Evolutionary conservation across 2,888 invertebrate genomes (phyloP).

Genomic region (Habroteleia sp.): DNA sequence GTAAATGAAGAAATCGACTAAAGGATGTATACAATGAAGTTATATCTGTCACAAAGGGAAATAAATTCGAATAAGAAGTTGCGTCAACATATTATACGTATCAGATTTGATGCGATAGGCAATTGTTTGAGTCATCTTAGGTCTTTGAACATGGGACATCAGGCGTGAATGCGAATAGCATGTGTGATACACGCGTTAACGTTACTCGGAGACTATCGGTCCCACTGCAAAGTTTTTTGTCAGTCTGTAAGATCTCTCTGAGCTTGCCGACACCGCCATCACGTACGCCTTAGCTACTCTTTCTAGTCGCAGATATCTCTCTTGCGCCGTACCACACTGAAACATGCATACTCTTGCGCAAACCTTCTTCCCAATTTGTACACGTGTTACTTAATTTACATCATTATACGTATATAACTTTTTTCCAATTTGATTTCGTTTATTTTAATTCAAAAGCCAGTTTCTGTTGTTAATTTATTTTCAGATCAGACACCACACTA

Average conservation of each 20-base stretch:
- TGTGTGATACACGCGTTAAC: constrained; percentile 78
- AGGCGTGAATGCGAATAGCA: constrained; percentile 69
- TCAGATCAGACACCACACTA: background rate
- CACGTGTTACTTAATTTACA: constrained; percentile 43
- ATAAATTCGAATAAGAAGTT: constrained; percentile 2
- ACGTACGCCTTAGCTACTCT: constrained; percentile 69
- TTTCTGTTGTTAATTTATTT: background rate
- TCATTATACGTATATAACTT: background rate
- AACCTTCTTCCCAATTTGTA: constrained; percentile 10
- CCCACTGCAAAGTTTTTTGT: constrained; percentile 73
- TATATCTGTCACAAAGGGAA: background rate
- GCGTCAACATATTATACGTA: constrained; percentile 1
- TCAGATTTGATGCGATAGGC: constrained; percentile 41
- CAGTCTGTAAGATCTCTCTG: constrained; percentile 78
- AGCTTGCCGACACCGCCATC: constrained; percentile 70
- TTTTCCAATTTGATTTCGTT: background rate
- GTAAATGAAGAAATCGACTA: too few species aligned
- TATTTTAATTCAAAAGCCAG: too few species aligned
- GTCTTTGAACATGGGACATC: constrained; percentile 50
- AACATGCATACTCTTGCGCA: constrained; percentile 5
- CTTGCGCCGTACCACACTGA: background rate
- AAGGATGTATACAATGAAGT: too few species aligned
- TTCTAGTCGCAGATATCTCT: constrained; percentile 40
- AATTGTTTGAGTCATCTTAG: constrained; percentile 52
- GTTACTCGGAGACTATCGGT: constrained; percentile 67